phyloP scores from a whole-genome alignment of 2,888 invertebrate species.

The Sipha maydis region DNA sequence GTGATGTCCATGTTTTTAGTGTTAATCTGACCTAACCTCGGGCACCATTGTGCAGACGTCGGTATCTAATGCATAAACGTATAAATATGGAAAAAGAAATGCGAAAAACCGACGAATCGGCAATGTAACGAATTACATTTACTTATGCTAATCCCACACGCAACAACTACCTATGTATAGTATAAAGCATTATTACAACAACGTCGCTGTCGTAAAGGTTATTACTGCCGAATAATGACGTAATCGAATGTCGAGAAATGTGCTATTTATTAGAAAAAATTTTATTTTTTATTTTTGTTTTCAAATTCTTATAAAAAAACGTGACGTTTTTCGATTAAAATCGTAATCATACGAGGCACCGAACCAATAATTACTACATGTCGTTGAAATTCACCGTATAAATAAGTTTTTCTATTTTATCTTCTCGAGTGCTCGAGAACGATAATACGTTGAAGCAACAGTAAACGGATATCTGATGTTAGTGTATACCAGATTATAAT shows the following conservation, averaged over 20 bases:
- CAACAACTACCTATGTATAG: not conserved
- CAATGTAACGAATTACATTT: not conserved
- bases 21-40: too few species aligned
- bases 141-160: not conserved
- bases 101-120: not conserved
- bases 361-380: not conserved
- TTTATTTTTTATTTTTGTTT: not conserved
- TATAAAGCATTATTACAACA: not conserved
- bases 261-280: conserved; percentile 1
- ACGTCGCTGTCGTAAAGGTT: not conserved
- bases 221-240: not conserved
- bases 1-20: too few species aligned
- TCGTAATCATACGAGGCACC: conserved; percentile 14
- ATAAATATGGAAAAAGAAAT: not conserved
- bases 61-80: not conserved
- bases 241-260: not conserved
- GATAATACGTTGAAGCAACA: not conserved
- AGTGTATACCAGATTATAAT: not conserved
- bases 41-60: not conserved
- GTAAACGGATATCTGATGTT: not conserved
- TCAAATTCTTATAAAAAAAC: not conserved
- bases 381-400: not conserved
- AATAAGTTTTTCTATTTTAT: not conserved
- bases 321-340: conserved; percentile 43
- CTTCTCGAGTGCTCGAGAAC: not conserved